phyloP scores from a whole-genome alignment of 1,140 invertebrate genomes.

The Zaprionus kolodkinae region DNA sequence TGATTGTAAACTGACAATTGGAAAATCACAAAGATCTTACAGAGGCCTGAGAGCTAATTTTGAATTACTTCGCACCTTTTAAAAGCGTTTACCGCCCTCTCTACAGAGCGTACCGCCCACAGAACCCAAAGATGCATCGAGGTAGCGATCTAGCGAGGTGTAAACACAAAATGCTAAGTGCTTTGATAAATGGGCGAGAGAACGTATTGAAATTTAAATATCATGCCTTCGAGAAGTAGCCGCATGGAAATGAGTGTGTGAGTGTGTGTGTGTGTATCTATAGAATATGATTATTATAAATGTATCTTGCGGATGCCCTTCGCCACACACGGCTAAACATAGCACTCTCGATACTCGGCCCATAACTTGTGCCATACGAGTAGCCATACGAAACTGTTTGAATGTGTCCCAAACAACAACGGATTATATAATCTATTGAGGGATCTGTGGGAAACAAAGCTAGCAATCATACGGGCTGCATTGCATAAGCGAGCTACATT shows the following conservation, averaged over 20 bases:
- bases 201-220: conserved; percentile 34
- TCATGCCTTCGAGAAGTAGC: conserved; percentile 16
- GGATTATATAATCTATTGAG: background rate
- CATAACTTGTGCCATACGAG: background rate
- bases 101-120: conserved; percentile 15
- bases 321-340: conserved; percentile 18
- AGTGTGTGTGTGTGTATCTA: background rate
- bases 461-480: background rate
- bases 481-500: background rate
- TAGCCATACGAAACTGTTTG: conserved; percentile 1
- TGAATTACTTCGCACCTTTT: conserved; percentile 65
- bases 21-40: conserved; percentile 35
- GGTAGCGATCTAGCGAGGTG: conserved; percentile 27
- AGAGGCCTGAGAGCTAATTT: conserved; percentile 50
- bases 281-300: conserved; percentile 2
- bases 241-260: background rate
- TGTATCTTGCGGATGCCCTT: conserved; percentile 51
- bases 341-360: conserved; percentile 3
- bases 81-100: conserved; percentile 21
- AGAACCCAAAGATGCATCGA: conserved; percentile 9
- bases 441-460: background rate
- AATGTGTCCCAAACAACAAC: background rate
- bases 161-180: conserved; percentile 42
- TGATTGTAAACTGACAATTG: conserved; percentile 23
- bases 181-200: conserved; percentile 53